Conservation (phyloP, 2,888 invertebrate species). For the Craniophora ligustri region DNA sequence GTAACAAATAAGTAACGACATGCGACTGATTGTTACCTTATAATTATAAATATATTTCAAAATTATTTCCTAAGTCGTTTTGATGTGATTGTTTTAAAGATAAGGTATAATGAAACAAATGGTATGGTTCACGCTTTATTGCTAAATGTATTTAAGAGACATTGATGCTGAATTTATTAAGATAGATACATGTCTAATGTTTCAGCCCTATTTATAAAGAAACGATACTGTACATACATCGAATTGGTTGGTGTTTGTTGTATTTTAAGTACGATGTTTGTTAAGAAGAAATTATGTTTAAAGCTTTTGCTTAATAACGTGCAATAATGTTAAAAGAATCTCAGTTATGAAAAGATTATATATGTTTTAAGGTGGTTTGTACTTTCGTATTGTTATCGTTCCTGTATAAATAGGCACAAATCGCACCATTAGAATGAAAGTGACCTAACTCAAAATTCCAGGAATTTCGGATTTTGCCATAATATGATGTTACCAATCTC, state of each 20-base stretch:
- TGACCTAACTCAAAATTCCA: too few species aligned
- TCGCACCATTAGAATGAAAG: too few species aligned
- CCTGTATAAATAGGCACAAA: constrained; percentile 44
- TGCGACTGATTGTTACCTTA: constrained; percentile 71
- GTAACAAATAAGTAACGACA: constrained; percentile 62
- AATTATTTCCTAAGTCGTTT: constrained; percentile 58
- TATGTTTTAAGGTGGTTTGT: background rate
- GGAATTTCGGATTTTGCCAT: too few species aligned
- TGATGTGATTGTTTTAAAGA: constrained; percentile 52
- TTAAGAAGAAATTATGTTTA: background rate
- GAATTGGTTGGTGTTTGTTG: constrained; percentile 3
- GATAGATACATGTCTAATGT: constrained; percentile 25
- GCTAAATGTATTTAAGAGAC: constrained; percentile 40
- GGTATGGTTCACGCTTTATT: constrained; percentile 55
- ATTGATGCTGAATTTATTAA: constrained; percentile 35
- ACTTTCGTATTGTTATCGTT: constrained; percentile 24
- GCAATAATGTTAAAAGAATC: constrained; percentile 5
- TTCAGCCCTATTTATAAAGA: constrained; percentile 44
- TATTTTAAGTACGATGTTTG: background rate
- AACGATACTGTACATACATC: constrained; percentile 13
- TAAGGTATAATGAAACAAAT: constrained; percentile 48
- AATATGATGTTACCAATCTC: too few species aligned
- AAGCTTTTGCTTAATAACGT: too few species aligned
- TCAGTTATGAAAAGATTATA: background rate
- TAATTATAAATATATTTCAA: constrained; percentile 51